Conservation (phyloP, 2,888 invertebrate genomes). For the Siphonodentalium dalli region DNA sequence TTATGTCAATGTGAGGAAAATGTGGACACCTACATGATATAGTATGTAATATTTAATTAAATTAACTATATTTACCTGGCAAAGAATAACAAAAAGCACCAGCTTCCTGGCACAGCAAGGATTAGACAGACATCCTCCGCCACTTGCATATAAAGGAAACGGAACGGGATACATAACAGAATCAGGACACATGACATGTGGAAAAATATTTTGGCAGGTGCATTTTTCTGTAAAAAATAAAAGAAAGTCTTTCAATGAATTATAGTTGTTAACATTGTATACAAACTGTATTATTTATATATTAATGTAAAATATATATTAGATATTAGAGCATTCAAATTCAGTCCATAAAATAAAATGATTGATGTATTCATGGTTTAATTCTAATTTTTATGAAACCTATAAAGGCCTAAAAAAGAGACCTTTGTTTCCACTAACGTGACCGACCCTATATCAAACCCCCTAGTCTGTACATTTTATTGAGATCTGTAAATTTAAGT, state of each 20-base stretch:
- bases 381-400: too few relatives aligned
- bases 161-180: slow-evolving; percentile 86
- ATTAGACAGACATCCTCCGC: slow-evolving; percentile 89
- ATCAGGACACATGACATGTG: slow-evolving; percentile 88
- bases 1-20: too few relatives aligned
- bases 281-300: too few relatives aligned
- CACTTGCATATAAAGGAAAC: slow-evolving; percentile 69
- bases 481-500: too few relatives aligned
- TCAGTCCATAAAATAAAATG: not conserved
- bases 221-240: slow-evolving; percentile 76
- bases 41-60: not conserved
- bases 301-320: not conserved
- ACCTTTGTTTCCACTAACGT: too few relatives aligned
- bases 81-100: slow-evolving; percentile 98
- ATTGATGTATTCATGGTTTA: too few relatives aligned
- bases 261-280: too few relatives aligned
- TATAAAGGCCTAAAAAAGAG: too few relatives aligned
- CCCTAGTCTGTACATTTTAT: too few relatives aligned
- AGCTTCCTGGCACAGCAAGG: slow-evolving; percentile 92
- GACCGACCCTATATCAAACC: too few relatives aligned
- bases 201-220: slow-evolving; percentile 94
- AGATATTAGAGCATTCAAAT: not conserved
- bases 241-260: too few relatives aligned
- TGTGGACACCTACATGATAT: not conserved
- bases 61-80: slow-evolving; percentile 78